These are phyloP conservation scores for Monarcha castaneiventris DNA, from an alignment of 2,113 vertebrate genomes.

Conservation along the genomic window DNA sequence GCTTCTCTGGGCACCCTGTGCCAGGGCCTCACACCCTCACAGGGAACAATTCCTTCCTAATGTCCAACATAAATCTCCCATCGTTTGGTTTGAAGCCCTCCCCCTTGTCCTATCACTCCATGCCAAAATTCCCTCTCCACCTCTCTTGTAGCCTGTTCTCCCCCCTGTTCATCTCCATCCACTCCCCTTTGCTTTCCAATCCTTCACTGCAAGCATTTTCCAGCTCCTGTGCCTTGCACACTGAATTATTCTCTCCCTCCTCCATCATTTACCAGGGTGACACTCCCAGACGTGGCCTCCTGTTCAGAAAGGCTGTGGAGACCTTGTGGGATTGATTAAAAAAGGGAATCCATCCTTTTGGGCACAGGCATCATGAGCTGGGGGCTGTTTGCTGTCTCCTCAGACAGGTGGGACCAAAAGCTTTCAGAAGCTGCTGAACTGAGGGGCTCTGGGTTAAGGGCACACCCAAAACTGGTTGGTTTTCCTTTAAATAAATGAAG, in stretches of 20 bases:
- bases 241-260: neutral
- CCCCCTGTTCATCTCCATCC: neutral
- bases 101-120: neutral
- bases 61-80: neutral
- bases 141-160: neutral
- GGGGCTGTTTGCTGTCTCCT: neutral
- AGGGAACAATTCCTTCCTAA: neutral
- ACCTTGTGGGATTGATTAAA: neutral
- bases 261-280: neutral
- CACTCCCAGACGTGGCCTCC: neutral
- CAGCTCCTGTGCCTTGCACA: neutral
- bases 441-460: neutral
- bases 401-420: neutral
- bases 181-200: neutral
- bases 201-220: neutral
- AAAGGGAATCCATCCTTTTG: neutral
- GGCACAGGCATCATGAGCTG: neutral
- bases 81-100: neutral
- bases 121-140: neutral
- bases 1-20: neutral
- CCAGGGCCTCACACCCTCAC: neutral
- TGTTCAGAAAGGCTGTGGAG: neutral
- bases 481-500: neutral
- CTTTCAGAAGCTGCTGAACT: neutral
- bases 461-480: neutral